These are phyloP conservation scores for Lucifuga dentata DNA, from an alignment of 2,113 vertebrate genomes.

Conservation along the genomic window DNA sequence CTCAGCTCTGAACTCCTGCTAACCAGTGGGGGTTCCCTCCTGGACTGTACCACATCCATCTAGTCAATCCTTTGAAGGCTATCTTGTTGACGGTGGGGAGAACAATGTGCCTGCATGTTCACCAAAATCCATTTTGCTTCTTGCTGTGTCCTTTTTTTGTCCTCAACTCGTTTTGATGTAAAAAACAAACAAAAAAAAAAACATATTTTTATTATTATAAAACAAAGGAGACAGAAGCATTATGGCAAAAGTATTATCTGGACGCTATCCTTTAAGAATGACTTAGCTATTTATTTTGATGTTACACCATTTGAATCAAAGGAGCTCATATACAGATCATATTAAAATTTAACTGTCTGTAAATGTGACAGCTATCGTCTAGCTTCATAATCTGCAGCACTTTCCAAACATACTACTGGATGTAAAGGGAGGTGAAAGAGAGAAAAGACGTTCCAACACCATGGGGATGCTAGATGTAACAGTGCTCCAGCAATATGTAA, in stretches of 20 bases:
- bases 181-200: conserved; percentile 1
- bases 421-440: not conserved
- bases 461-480: conserved; percentile 36
- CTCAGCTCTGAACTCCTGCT: conserved; percentile 37
- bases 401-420: conserved; percentile 3
- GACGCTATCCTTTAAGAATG: not conserved
- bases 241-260: not conserved
- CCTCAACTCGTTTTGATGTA: conserved; percentile 1
- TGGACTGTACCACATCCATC: conserved; percentile 46
- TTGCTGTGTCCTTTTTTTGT: conserved; percentile 40
- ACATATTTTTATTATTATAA: conserved; percentile 4
- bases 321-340: not conserved
- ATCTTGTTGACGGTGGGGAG: conserved; percentile 51
- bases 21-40: conserved; percentile 64
- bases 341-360: too few species aligned
- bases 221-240: not conserved
- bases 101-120: conserved; percentile 33
- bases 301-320: not conserved
- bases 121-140: conserved; percentile 34
- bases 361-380: too few species aligned
- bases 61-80: conserved; percentile 65
- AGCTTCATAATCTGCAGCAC: too few species aligned
- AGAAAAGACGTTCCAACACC: conserved; percentile 2
- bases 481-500: conserved; percentile 58
- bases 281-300: not conserved